Conservation (phyloP, 2,113 vertebrate species). For the Aegotheles bennettii region DNA sequence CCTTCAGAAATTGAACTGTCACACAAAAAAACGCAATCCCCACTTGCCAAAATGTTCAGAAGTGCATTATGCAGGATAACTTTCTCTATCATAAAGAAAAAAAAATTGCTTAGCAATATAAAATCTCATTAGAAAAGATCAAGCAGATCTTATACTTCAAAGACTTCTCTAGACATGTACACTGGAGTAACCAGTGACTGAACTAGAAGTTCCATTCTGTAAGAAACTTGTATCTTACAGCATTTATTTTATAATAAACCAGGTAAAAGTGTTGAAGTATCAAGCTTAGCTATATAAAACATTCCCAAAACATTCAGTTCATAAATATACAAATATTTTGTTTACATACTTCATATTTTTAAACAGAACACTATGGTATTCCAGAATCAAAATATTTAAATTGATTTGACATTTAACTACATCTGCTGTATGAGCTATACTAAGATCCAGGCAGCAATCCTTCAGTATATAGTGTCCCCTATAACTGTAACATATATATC, state of each 20-base stretch:
- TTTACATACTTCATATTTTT: background rate
- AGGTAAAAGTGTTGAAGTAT: background rate
- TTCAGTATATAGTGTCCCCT: background rate
- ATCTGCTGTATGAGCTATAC: background rate
- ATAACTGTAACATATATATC: background rate
- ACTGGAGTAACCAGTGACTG: background rate
- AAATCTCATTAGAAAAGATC: background rate
- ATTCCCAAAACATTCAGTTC: background rate
- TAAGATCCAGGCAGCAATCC: background rate
- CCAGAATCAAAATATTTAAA: background rate
- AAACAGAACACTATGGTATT: background rate
- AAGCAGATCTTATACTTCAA: background rate
- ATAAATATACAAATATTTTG: slow-evolving; percentile 33
- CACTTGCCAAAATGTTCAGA: background rate
- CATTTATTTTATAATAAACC: background rate
- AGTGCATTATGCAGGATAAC: background rate
- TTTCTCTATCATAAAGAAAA: background rate
- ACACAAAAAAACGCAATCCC: background rate
- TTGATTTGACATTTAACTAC: slow-evolving; percentile 27
- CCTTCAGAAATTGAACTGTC: background rate
- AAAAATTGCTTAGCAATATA: background rate
- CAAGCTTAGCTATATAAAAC: background rate
- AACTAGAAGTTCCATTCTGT: background rate
- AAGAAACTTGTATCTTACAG: background rate
- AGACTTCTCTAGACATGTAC: background rate